phyloP scores from a whole-genome alignment of 2,888 invertebrate species.

The Clistopyga incitator region DNA sequence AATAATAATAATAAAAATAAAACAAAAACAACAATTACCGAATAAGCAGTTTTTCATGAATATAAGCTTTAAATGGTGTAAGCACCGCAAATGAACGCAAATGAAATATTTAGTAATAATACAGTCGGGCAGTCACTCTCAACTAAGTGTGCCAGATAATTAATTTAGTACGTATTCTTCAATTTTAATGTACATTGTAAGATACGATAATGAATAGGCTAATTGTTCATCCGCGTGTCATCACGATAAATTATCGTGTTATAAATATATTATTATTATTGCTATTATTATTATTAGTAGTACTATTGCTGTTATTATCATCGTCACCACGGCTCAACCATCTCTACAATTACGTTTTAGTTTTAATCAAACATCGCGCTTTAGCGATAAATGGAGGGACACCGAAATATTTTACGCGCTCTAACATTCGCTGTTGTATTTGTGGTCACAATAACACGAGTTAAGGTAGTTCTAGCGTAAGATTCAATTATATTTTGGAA shows the following conservation, averaged over 20 bases:
- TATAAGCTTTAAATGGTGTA: slow-evolving; percentile 44
- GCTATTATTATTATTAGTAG: slow-evolving; percentile 43
- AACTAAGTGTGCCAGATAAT: slow-evolving; percentile 48
- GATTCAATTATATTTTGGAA: no score
- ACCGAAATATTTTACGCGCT: slow-evolving; percentile 33
- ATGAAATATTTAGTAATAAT: slow-evolving; percentile 29
- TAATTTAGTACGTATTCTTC: slow-evolving; percentile 59
- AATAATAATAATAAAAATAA: slow-evolving; percentile 39
- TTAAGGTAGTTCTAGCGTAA: no score
- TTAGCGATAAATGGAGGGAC: not conserved
- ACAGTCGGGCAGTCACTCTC: slow-evolving; percentile 38
- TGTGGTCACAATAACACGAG: not conserved
- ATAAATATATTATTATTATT: slow-evolving; percentile 52
- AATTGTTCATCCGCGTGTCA: slow-evolving; percentile 51
- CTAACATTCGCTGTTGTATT: not conserved
- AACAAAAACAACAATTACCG: slow-evolving; percentile 19
- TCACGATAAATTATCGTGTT: slow-evolving; percentile 48
- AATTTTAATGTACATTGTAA: slow-evolving; percentile 49
- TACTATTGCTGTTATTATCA: slow-evolving; percentile 39
- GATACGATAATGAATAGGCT: slow-evolving; percentile 40
- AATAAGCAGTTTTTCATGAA: slow-evolving; percentile 40
- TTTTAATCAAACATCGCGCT: not conserved
- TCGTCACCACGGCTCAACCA: not conserved
- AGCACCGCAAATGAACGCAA: slow-evolving; percentile 53
- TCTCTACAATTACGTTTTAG: slow-evolving; percentile 5